A percentile compares a stretch with the other conserved stretches of the same genome.
Conservation (phyloP, 1,140 invertebrate species). For the Brachionus paranguensis region DNA sequence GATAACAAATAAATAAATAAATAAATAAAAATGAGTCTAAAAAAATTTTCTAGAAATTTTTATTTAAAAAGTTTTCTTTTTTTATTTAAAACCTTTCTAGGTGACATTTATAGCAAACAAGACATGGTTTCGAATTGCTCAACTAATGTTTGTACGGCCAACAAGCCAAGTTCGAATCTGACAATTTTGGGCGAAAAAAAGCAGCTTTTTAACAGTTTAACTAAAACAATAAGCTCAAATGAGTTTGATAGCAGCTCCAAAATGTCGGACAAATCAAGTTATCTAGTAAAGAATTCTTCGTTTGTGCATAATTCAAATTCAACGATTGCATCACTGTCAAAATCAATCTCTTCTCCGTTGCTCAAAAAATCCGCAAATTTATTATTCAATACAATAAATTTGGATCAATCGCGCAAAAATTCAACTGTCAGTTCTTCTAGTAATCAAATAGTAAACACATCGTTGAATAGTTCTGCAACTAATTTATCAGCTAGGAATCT, state of each 20-base stretch:
- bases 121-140: background rate
- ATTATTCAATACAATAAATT: background rate
- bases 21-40: no score
- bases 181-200: background rate
- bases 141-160: background rate
- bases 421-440: background rate
- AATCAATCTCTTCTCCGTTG: background rate
- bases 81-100: no score
- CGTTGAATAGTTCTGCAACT: background rate
- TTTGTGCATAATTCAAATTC: background rate
- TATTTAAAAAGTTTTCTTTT: no score
- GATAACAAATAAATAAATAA: no score
- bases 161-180: background rate
- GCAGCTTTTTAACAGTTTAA: background rate
- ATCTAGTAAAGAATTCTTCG: background rate
- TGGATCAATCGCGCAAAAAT: background rate
- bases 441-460: background rate
- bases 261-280: background rate
- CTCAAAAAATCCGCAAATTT: background rate
- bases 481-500: background rate
- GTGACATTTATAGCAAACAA: background rate
- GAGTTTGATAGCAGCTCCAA: background rate
- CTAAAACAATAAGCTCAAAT: background rate
- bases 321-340: background rate
- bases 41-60: no score